These are phyloP conservation scores for Drosophila prostipennis DNA, from an alignment of 2,888 invertebrate species.

Conservation along the genomic window DNA sequence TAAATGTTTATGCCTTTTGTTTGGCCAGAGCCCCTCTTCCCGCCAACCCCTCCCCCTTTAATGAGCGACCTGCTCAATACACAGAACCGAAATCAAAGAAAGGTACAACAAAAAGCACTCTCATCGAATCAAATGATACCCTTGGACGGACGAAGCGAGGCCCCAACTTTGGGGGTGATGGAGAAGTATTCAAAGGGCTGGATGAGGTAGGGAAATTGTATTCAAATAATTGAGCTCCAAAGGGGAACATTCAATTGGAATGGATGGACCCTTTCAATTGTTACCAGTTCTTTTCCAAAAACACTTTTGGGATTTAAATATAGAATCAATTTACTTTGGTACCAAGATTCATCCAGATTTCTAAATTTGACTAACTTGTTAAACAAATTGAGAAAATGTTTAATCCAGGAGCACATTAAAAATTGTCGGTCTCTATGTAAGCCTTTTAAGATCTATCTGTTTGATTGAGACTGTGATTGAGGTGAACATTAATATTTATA, in stretches of 20 bases:
- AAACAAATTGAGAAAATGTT: too few relatives aligned
- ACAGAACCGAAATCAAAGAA: constrained; percentile 34
- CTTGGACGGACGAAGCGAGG: constrained; percentile 27
- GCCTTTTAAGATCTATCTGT: background rate
- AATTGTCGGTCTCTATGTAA: background rate
- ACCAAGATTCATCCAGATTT: too few relatives aligned
- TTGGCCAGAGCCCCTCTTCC: constrained; percentile 48
- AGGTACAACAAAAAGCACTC: constrained; percentile 73
- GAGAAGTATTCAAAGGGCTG: too few relatives aligned
- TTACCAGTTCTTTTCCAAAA: background rate
- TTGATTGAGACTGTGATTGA: too few relatives aligned
- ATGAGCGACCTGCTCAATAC: constrained; percentile 66
- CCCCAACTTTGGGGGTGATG: background rate
- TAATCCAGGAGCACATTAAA: too few relatives aligned
- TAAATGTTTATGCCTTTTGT: constrained; percentile 69
- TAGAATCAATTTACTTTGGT: too few relatives aligned
- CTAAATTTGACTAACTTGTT: too few relatives aligned
- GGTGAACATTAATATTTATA: too few relatives aligned
- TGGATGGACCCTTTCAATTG: background rate
- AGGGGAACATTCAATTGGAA: constrained; percentile 1
- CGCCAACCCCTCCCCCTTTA: constrained; percentile 49
- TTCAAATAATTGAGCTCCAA: constrained; percentile 22
- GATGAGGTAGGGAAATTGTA: background rate
- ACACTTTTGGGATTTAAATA: background rate
- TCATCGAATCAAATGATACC: constrained; percentile 68